A percentile compares a stretch with the other conserved stretches of the same genome.
These are phyloP conservation scores for Rattus rattus DNA, from an alignment of 2,113 vertebrate genomes.

Conservation along the genomic window DNA sequence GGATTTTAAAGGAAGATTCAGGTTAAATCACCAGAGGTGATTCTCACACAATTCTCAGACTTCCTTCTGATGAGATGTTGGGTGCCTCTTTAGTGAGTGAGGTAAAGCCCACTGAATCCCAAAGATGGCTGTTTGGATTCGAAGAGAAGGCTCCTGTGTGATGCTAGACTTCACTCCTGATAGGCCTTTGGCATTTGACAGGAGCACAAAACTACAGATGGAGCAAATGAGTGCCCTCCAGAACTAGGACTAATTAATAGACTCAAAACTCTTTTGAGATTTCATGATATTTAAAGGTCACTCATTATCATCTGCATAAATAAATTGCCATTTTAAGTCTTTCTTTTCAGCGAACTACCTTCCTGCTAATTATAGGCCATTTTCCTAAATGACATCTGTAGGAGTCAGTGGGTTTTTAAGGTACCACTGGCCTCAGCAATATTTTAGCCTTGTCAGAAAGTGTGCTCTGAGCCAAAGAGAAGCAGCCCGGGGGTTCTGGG, in stretches of 20 bases:
- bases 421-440: slow-evolving; percentile 42
- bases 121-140: background rate
- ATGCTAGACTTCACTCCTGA: background rate
- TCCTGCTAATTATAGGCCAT: slow-evolving; percentile 72
- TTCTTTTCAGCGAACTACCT: slow-evolving; percentile 45
- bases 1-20: slow-evolving; percentile 53
- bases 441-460: slow-evolving; percentile 65
- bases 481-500: background rate
- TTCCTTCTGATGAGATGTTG: slow-evolving; percentile 49
- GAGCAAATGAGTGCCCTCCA: slow-evolving; percentile 53
- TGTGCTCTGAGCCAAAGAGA: slow-evolving; percentile 25
- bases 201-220: slow-evolving; percentile 22
- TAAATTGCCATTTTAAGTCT: slow-evolving; percentile 67
- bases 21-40: slow-evolving; percentile 52
- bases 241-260: slow-evolving; percentile 68
- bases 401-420: slow-evolving; percentile 68
- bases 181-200: background rate
- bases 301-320: slow-evolving; percentile 69
- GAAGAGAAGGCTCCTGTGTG: background rate
- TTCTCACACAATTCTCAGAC: background rate
- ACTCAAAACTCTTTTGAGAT: slow-evolving; percentile 69
- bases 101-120: background rate
- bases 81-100: slow-evolving; percentile 29
- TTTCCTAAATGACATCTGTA: slow-evolving; percentile 60
- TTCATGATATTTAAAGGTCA: slow-evolving; percentile 66